Percentiles rank a stretch among this genome's conserved stretches.
Evolutionary conservation across 2,113 vertebrate species (phyloP).

Genomic region (Gambusia affinis): DNA sequence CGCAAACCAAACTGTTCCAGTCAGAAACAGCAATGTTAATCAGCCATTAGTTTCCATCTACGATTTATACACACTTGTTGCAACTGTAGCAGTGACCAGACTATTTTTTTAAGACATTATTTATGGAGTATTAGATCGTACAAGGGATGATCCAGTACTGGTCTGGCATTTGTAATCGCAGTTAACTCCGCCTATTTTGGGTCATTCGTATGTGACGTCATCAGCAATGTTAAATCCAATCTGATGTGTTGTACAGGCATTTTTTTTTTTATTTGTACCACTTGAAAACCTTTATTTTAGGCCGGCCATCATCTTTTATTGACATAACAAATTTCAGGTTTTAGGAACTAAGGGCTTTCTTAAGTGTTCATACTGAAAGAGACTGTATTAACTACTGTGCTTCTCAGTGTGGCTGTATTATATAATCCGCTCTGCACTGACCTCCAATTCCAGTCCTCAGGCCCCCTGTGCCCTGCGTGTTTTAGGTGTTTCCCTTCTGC

Average conservation of each 20-base stretch:
- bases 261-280: not conserved
- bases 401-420: too few species aligned
- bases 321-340: not conserved
- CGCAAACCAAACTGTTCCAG: not conserved
- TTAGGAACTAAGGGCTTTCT: not conserved
- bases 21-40: not conserved
- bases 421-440: too few species aligned
- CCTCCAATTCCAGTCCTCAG: too few species aligned
- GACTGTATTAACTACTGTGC: too few species aligned
- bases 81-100: not conserved
- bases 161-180: not conserved
- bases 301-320: not conserved
- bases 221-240: not conserved
- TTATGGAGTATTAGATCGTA: not conserved
- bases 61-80: not conserved
- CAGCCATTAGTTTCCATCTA: not conserved
- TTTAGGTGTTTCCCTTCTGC: too few species aligned
- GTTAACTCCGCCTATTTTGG: not conserved
- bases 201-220: not conserved
- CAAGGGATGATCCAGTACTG: not conserved
- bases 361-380: too few species aligned
- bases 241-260: not conserved
- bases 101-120: not conserved
- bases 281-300: not conserved
- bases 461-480: too few species aligned